Conservation (phyloP, 2,797 vertebrate genomes). For the Arctocebus calabarensis region DNA sequence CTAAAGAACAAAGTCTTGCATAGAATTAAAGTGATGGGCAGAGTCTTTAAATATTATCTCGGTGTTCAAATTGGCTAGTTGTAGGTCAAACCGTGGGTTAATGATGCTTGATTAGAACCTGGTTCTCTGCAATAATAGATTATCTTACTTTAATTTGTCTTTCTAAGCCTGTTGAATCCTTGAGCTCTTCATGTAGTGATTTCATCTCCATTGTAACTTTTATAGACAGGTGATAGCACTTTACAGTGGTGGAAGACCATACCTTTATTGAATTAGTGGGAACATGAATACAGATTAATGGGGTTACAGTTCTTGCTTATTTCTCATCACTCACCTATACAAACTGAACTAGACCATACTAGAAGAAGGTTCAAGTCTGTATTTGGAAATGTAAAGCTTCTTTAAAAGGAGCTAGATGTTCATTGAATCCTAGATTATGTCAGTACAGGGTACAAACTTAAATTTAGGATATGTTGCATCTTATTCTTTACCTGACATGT, state of each 20-base stretch:
- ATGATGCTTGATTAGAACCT: neutral
- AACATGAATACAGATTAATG: neutral
- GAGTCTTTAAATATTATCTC: neutral
- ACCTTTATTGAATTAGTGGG: neutral
- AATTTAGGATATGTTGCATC: neutral
- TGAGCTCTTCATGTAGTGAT: neutral
- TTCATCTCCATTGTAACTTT: neutral
- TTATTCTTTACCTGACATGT: neutral
- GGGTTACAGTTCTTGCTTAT: neutral
- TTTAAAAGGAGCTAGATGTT: neutral
- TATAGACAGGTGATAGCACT: neutral
- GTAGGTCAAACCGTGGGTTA: neutral
- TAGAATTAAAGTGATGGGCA: neutral
- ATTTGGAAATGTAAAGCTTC: neutral
- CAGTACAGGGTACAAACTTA: neutral
- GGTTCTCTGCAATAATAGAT: neutral
- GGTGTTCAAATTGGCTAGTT: neutral
- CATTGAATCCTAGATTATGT: neutral
- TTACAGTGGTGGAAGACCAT: neutral
- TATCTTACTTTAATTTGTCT: neutral
- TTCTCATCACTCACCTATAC: neutral
- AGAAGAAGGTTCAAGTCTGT: neutral
- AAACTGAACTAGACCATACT: neutral
- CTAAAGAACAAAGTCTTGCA: neutral
- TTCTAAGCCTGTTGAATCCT: neutral